These are phyloP conservation scores for Oxystoma pomonae DNA, from an alignment of 2,888 invertebrate genomes.

Conservation along the genomic window DNA sequence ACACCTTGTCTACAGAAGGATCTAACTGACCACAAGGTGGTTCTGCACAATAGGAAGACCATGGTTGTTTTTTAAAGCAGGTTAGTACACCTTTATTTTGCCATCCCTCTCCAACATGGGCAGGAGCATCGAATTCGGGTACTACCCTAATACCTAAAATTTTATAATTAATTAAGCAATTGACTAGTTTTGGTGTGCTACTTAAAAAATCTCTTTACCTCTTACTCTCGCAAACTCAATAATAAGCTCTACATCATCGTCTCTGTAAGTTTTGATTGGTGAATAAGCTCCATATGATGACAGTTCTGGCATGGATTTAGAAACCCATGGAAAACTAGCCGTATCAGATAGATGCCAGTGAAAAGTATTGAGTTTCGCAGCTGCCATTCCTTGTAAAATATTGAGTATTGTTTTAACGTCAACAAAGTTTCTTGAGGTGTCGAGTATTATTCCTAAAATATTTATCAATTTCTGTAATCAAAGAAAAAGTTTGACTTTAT, in stretches of 20 bases:
- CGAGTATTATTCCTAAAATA: not conserved
- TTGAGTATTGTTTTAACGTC: slow-evolving; percentile 60
- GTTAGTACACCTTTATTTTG: slow-evolving; percentile 62
- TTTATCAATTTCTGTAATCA: too few relatives aligned
- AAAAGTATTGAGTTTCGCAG: slow-evolving; percentile 87
- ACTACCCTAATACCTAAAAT: slow-evolving; percentile 65
- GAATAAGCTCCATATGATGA: slow-evolving; percentile 61
- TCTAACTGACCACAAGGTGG: slow-evolving; percentile 75
- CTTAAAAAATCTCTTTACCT: slow-evolving; percentile 50
- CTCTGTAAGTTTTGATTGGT: slow-evolving; percentile 60
- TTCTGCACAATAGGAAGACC: slow-evolving; percentile 68
- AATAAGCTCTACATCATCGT: slow-evolving; percentile 58
- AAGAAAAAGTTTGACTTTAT: too few relatives aligned
- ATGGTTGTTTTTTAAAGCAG: slow-evolving; percentile 68
- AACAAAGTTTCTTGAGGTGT: slow-evolving; percentile 64
- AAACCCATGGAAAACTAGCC: slow-evolving; percentile 85
- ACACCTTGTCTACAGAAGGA: slow-evolving; percentile 62
- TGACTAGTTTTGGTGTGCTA: too few relatives aligned
- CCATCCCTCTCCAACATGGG: slow-evolving; percentile 83
- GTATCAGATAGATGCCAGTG: slow-evolving; percentile 96
- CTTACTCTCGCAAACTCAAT: slow-evolving; percentile 72
- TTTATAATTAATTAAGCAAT: too few relatives aligned
- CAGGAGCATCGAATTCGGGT: slow-evolving; percentile 87
- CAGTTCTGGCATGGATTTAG: slow-evolving; percentile 61
- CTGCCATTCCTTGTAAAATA: slow-evolving; percentile 78